These are phyloP conservation scores for Hydrozoanthus tunicans DNA, from an alignment of 64 coral and sea anemone genomes.

Conservation along the genomic window DNA sequence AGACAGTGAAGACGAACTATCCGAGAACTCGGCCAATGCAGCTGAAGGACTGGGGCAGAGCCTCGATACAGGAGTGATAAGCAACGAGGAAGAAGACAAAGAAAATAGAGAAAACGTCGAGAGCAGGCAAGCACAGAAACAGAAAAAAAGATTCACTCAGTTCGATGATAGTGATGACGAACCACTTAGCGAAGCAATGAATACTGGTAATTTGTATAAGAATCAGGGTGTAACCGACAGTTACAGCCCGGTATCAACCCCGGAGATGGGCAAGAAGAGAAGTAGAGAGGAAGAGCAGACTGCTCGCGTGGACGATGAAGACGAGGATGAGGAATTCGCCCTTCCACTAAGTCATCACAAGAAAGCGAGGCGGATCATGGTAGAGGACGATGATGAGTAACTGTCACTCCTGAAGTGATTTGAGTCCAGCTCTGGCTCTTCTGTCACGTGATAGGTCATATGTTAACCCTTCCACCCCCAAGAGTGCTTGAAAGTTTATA, in stretches of 20 bases:
- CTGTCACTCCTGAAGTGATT: background rate
- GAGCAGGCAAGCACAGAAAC: background rate
- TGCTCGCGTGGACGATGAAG: background rate
- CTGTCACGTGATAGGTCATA: background rate
- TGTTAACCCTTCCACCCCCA: background rate
- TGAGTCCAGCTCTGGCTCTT: background rate
- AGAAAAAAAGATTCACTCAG: slow-evolving; percentile 11
- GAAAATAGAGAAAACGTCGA: slow-evolving; percentile 15
- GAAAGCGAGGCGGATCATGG: slow-evolving; percentile 48
- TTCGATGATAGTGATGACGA: slow-evolving; percentile 47
- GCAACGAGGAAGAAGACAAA: slow-evolving; percentile 7
- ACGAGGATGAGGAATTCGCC: slow-evolving; percentile 38
- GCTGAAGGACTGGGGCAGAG: background rate
- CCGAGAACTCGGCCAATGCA: background rate
- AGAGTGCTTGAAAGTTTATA: too few species aligned
- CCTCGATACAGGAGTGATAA: background rate
- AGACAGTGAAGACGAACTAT: slow-evolving; percentile 24
- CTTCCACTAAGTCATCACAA: slow-evolving; percentile 48
- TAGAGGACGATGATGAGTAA: slow-evolving; percentile 41
- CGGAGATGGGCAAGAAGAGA: background rate
- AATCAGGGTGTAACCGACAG: background rate
- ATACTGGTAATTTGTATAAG: background rate
- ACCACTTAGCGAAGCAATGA: background rate
- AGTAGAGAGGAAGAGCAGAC: slow-evolving; percentile 12
- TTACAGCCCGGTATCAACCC: background rate